Evolutionary conservation across 2,888 invertebrate species (phyloP), one percentile per base, ranked within the genome.

Genomic region (Malthinus seriepunctatus): DNA sequence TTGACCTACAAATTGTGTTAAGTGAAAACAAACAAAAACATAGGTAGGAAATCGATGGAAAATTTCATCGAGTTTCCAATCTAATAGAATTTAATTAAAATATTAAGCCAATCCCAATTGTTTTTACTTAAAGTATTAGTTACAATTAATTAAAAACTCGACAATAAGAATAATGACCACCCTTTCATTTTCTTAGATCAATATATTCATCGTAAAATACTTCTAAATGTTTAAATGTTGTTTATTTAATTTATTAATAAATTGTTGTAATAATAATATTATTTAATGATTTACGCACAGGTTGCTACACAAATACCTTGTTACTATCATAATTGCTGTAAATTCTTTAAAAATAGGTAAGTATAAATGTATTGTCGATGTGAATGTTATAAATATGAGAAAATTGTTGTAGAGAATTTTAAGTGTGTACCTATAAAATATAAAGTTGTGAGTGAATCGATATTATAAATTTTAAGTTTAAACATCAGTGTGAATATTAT

Each of bases 271-370:
- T 52, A 32, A 49, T 57, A 48, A 45, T 50, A 50, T 56, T 39
- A 49, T 33, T 15, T 35, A 34, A 31, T 45, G 52, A 50, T 52
- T 63, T 63, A 60, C 63, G 63, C 60, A 65, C 62, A 65, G 47
- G 52, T 48, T 62, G 63, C 65, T 65, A 63, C 63, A 57, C 60
- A 63, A 65, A 62, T 65, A 63, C 63, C 63, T 65, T 62, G 46
- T 53, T 48, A 56, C 32, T 55, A 50, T 55, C 15, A 51, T 54
- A 49, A 23, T 32, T 51, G 51, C 11, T 55, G 49, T 55, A 59
- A 59, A 54, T 45, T 50, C 45, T 61, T 49, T 51, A 51, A 8
- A 34, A 49, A 53, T 58, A 53, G 51, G 38, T 51, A 60, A 56
- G 56, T 61, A 56, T 61, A 56, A 61, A 49, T 61, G 56, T 56